Percentiles rank a stretch among this genome's conserved stretches.
Evolutionary conservation across 2,888 invertebrate species (phyloP).

Genomic region (Microctonus brassicae): DNA sequence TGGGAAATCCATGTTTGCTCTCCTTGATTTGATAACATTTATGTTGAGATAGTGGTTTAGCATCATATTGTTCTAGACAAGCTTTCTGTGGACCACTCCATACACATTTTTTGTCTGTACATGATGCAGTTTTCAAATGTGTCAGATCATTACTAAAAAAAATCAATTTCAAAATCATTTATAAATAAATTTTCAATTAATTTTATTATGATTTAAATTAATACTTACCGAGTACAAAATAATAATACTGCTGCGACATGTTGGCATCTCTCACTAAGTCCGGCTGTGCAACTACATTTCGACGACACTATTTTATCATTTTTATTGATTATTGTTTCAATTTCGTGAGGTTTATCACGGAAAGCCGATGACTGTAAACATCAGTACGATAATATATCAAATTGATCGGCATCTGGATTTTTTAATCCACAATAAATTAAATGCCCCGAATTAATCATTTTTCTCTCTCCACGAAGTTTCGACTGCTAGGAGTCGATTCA

Average conservation of each 20-base stretch:
- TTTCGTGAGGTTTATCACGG: too few relatives aligned
- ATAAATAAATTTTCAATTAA: neutral
- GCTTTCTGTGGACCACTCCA: conserved; percentile 20
- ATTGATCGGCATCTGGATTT: too few relatives aligned
- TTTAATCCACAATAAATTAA: too few relatives aligned
- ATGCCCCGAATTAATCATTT: too few relatives aligned
- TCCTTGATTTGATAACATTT: neutral
- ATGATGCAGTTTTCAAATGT: neutral
- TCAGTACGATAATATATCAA: too few relatives aligned
- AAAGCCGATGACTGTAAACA: too few relatives aligned
- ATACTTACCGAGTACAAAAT: conserved; percentile 31
- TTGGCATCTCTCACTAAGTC: conserved; percentile 28
- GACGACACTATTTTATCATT: neutral
- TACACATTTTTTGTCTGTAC: conserved; percentile 22
- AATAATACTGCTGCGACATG: conserved; percentile 32
- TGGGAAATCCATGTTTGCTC: too few relatives aligned
- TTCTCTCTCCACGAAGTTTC: too few relatives aligned
- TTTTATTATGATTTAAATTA: too few relatives aligned
- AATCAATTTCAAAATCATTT: neutral
- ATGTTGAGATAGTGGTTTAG: neutral
- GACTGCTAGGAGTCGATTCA: too few relatives aligned
- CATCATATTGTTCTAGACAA: conserved; percentile 7
- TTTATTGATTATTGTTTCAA: too few relatives aligned
- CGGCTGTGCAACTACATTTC: conserved; percentile 7
- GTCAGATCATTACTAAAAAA: conserved; percentile 6